Evolutionary conservation across 23 tunicate species (phyloP), one percentile per base, ranked within the genome.

Genomic region (Clavelina lepadiformis): DNA sequence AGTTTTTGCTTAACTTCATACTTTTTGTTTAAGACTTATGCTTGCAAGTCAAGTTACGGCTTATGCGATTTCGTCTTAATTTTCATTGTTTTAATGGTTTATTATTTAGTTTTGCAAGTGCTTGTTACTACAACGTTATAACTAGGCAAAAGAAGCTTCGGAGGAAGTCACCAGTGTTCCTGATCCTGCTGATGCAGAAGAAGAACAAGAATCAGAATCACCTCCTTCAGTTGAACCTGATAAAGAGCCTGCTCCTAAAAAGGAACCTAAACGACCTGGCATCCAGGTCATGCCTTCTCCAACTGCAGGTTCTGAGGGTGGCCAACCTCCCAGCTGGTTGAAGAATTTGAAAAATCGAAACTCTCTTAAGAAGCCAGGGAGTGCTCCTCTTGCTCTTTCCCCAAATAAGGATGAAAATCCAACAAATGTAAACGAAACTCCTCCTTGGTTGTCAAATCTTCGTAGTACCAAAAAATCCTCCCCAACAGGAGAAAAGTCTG

Each of bases 241-340:
- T 38, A 15, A 56, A 7, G 31, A 38, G 15, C 68, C 59, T 37
- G 55, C 61, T 47, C 72, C 78, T 33, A 51, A 80, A 80, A 69
- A 36, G 51, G 58, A 64, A 55, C 2, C 35, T 22, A 3, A 37
- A 8, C 61, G 51, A 36, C 67, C 67, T n/a, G 93, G 93, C 5
- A 81, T 84, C 11, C 85, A 73, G 27, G 93, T 84, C 18, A 82
- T 84, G 73, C 91, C 91, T 21, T 60, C 33, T 0, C 50, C 59
- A 25, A 26, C 74, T 5, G 77, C 34, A 2, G 76, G 68, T 4
- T 65, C 51, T 30, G 60, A 44, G 2, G 0, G 62, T 29, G 76
- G 80, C 5, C 88, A 88, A 28, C 29, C 75, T 55, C 96, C 96
- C 1, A 68, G 82, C 31, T 88, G 96, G 96, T 46, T 88, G 33